Evolutionary conservation across 2,113 vertebrate species (phyloP), one percentile per base, ranked within the genome.

Genomic region (Lasiurus cinereus): DNA sequence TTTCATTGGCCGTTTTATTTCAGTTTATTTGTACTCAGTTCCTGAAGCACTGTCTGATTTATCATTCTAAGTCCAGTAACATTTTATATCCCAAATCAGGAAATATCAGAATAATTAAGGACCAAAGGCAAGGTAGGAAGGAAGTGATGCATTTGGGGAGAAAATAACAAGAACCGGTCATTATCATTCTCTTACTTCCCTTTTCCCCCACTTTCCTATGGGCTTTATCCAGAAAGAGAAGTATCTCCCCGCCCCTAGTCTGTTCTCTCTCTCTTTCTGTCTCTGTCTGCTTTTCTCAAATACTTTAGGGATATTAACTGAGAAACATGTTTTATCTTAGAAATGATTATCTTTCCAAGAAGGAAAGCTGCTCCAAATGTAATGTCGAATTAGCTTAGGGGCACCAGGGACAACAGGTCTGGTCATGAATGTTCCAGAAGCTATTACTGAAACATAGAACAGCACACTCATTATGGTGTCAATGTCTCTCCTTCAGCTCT

Each of bases 401-500:
- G 33, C 79, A 89, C 64, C 14, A 54, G 67, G 33, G 74, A 76
- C 12, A 83, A 90, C 64, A 93, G 87, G 73, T 18, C 83, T 94
- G 78, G 59, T 59, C 59, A 73, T 76, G 93, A 91, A 80, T 59
- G 74, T 93, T 91, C 88, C 78, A 80, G 31, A 93, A 90, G 33
- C 24, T 77, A 8, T 87, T 93, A 76, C 59, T 70, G 36, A 96
- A 93, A 76, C 31, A 13, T 66, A 83, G 74, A 77, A 72, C 78
- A 90, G 9, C 73, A 14, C 74, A n/a, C 56, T 84, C 52, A 46
- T 33, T 88, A 46, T 79, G 33, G 3, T 59, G 48, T 69, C 24
- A n/a, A 4, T 82, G 33, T 88, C 24, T 88, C 24, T 52, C 33
- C 31, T 97, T 96, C 91, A 48, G 52, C 96, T 96, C 77, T 83